These are phyloP conservation scores for Heteromormyrus szaboi DNA, from an alignment of 2,797 vertebrate genomes.

Conservation along the genomic window DNA sequence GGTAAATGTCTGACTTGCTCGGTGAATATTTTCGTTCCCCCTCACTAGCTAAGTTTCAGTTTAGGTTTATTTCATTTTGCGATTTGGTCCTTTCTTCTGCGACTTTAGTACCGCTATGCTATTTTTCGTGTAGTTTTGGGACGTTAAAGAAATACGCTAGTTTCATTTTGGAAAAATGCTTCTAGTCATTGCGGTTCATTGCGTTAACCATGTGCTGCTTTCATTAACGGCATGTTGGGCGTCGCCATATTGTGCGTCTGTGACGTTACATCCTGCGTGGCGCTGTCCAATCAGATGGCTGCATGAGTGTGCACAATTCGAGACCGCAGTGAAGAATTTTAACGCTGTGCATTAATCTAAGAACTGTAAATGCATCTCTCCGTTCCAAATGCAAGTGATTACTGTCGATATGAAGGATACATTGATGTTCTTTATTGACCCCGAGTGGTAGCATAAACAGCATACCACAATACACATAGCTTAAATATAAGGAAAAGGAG, in stretches of 20 bases:
- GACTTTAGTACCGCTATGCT: not conserved
- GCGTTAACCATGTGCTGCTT: constrained; percentile 30
- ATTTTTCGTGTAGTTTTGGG: not conserved
- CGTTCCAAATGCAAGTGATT: not conserved
- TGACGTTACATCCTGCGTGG: constrained; percentile 44
- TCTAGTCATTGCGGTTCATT: not conserved
- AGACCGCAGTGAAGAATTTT: not conserved
- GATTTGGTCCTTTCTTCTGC: not conserved
- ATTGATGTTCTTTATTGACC: not conserved
- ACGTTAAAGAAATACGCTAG: not conserved
- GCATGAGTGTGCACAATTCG: constrained; percentile 4
- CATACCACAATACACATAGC: not conserved
- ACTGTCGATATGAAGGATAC: not conserved
- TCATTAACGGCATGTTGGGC: constrained; percentile 50
- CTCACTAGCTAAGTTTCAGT: not conserved
- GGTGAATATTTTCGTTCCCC: not conserved
- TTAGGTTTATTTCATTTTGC: not conserved
- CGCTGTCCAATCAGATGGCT: not conserved
- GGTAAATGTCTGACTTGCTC: not conserved
- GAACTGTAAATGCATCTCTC: not conserved
- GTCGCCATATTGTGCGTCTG: constrained; percentile 62
- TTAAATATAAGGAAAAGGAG: not conserved
- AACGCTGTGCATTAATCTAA: not conserved
- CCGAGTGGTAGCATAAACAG: not conserved
- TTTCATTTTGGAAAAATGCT: not conserved